Conservation (phyloP, 2,797 vertebrate species). For the Benthosema pterotum region DNA sequence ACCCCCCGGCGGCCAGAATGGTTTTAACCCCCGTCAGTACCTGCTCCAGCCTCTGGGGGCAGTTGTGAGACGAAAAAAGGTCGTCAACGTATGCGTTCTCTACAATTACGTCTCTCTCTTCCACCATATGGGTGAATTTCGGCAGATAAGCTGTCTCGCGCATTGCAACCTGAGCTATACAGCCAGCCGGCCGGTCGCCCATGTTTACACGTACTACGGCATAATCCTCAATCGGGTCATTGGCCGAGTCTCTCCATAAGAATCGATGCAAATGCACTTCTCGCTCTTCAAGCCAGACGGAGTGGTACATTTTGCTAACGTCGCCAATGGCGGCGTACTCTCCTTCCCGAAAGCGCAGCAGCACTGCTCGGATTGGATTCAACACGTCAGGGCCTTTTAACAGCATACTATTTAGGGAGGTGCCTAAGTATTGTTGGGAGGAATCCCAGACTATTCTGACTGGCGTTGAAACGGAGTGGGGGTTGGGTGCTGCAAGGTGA, state of each 20-base stretch:
- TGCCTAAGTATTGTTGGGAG: slow-evolving; percentile 27
- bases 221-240: slow-evolving; percentile 14
- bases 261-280: slow-evolving; percentile 32
- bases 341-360: slow-evolving; percentile 13
- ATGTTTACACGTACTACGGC: slow-evolving; percentile 25
- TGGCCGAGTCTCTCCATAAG: slow-evolving; percentile 27
- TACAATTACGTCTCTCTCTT: slow-evolving; percentile 2
- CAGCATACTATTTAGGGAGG: slow-evolving; percentile 27
- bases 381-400: no score
- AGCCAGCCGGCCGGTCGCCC: slow-evolving; percentile 10
- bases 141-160: slow-evolving; percentile 11
- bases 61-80: neutral
- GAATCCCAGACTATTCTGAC: slow-evolving; percentile 22
- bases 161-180: slow-evolving; percentile 14
- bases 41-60: neutral
- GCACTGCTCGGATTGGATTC: no score
- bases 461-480: slow-evolving; percentile 17
- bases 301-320: slow-evolving; percentile 33
- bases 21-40: slow-evolving; percentile 13
- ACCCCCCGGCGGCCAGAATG: slow-evolving; percentile 22
- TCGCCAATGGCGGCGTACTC: slow-evolving; percentile 10
- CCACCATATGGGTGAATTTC: slow-evolving; percentile 12
- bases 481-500: slow-evolving; percentile 24
- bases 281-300: slow-evolving; percentile 25
- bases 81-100: slow-evolving; percentile 19